Conservation (phyloP, 1,140 invertebrate species). For the Drosophila leontia region DNA sequence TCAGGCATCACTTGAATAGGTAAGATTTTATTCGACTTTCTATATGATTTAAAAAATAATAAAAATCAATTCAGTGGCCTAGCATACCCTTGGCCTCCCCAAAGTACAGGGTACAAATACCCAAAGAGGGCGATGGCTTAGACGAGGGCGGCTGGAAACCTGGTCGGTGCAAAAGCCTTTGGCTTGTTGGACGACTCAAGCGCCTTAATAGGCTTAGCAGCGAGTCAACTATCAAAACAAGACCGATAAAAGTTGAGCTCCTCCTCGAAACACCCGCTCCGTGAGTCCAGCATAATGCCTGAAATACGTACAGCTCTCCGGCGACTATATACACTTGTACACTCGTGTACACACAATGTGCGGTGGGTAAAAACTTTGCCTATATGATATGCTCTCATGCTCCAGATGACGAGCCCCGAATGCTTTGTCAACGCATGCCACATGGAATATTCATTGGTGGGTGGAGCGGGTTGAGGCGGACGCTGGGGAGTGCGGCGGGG, state of each 20-base stretch:
- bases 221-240: slow-evolving; percentile 81
- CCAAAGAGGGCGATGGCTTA: neutral
- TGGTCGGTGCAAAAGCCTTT: slow-evolving; percentile 70
- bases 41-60: too few relatives aligned
- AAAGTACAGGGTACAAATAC: neutral
- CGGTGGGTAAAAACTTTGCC: slow-evolving; percentile 31
- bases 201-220: slow-evolving; percentile 77
- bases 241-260: slow-evolving; percentile 67
- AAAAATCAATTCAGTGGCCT: neutral
- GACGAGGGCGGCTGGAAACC: slow-evolving; percentile 49
- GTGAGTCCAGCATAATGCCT: slow-evolving; percentile 24
- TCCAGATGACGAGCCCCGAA: slow-evolving; percentile 62
- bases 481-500: neutral
- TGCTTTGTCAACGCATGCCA: slow-evolving; percentile 71
- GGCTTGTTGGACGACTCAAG: slow-evolving; percentile 73
- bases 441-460: slow-evolving; percentile 49
- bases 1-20: neutral
- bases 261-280: slow-evolving; percentile 17
- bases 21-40: fast-evolving
- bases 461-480: neutral
- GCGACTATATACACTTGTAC: neutral
- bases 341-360: slow-evolving; percentile 8
- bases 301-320: slow-evolving; percentile 11
- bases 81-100: neutral
- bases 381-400: slow-evolving; percentile 70